Evolutionary conservation across 2,888 invertebrate species (phyloP), one percentile per base, ranked within the genome.

Genomic region (Antitype chi): DNA sequence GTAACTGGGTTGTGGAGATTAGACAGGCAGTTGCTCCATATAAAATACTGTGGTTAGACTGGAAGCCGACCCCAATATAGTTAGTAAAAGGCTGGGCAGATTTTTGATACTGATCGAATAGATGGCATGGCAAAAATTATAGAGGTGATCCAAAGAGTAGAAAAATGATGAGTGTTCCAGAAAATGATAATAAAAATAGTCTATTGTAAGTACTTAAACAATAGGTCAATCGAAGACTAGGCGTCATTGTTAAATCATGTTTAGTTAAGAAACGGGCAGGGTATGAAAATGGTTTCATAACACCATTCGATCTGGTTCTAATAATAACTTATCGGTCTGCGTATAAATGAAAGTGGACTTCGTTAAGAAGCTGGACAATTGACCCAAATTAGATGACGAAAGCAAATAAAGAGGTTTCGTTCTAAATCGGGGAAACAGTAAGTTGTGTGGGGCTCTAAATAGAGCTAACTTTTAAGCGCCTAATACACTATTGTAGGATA

Each of bases 331-430:
- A 64, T 49, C n/a, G 28, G 20, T n/a, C n/a, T n/a, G n/a, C n/a
- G n/a, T n/a, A 81, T 62, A 55, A 81, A 73, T 70, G 47, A 59
- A 55, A 52, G 13, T 67, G 28, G 60, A 75, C 55, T 17, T 60
- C 60, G 53, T 52, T 32, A 23, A 28, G n/a, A 62, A 55, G 32
- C 20, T 69, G 47, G 28, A 55, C 25, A 52, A 66, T 66, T n/a
- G 84, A 83, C 84, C 80, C 38, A 80, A 70, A 60, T 83, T 38
- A 38, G 38, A 62, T 78, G 47, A 55, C 15, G 64, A 59, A 64
- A 77, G 38, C 28, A n/a, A 69, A 57, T 17, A 70, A 23, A 25
- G 23, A 28, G 28, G 17, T 64, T 69, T 66, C 69, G 28, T 57
- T 83, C 32, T 83, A 83, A 47, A 70, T 83, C 28, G 52, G 69